phyloP scores from a whole-genome alignment of 2,888 invertebrate genomes.

The Diplazon laetatorius region DNA sequence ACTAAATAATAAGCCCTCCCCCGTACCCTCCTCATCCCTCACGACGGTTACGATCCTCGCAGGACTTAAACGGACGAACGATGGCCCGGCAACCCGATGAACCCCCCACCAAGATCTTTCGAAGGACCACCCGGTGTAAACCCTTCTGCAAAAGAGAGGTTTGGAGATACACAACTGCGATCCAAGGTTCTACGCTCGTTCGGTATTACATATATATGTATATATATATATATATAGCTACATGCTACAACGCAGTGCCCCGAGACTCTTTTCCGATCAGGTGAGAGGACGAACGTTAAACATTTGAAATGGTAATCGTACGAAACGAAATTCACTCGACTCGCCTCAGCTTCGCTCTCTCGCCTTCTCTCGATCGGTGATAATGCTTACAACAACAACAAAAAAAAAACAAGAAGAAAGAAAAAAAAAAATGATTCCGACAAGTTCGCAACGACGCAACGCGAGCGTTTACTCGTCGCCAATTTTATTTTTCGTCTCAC shows the following conservation, averaged over 20 bases:
- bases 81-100: constrained; percentile 47
- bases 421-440: constrained; percentile 76
- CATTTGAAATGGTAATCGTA: constrained; percentile 81
- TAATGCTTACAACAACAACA: too few species aligned
- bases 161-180: constrained; percentile 24
- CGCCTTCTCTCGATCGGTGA: constrained; percentile 69
- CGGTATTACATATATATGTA: constrained; percentile 20
- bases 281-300: constrained; percentile 75
- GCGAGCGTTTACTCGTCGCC: constrained; percentile 42
- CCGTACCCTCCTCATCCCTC: constrained; percentile 18
- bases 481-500: too few species aligned
- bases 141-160: constrained; percentile 47
- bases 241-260: background rate
- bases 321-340: constrained; percentile 49
- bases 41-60: constrained; percentile 3
- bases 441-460: constrained; percentile 63
- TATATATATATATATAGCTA: too few species aligned
- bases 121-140: constrained; percentile 81
- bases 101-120: constrained; percentile 70
- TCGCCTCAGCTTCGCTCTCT: constrained; percentile 16
- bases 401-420: too few species aligned
- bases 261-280: constrained; percentile 37
- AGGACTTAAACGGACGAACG: constrained; percentile 54
- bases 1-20: constrained; percentile 81
- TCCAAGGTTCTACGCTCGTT: constrained; percentile 2